Evolutionary conservation across 53 echinoderm and acorn worm species (phyloP).

Genomic region (Apostichopus leukothele): DNA sequence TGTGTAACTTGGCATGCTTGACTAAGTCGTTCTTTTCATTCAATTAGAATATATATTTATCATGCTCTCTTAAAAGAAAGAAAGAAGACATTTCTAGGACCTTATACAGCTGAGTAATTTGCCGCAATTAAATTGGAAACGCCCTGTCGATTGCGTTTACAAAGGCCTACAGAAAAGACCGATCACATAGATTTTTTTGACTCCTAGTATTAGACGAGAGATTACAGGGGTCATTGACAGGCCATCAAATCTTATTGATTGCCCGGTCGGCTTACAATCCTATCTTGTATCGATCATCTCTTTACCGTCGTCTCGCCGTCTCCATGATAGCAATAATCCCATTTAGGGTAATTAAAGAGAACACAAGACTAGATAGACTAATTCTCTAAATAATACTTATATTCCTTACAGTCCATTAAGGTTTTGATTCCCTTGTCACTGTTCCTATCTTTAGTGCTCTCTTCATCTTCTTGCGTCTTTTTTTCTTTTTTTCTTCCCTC

Average conservation of each 20-base stretch:
- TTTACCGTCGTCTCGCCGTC: slow-evolving; percentile 31
- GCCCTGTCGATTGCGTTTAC: slow-evolving; percentile 21
- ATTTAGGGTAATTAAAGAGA: slow-evolving; percentile 28
- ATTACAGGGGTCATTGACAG: slow-evolving; percentile 31
- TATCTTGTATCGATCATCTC: slow-evolving; percentile 24
- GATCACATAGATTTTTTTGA: neutral
- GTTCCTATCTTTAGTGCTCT: no score
- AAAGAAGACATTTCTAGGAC: no score
- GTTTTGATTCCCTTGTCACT: slow-evolving; percentile 12
- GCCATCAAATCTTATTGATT: neutral
- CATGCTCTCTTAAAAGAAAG: no score
- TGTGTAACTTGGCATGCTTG: no score
- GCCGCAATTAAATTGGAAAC: slow-evolving; percentile 32
- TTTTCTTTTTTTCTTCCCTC: neutral
- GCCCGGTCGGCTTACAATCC: neutral
- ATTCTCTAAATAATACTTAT: slow-evolving; percentile 9
- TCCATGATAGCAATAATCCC: slow-evolving; percentile 38
- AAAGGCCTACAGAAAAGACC: neutral
- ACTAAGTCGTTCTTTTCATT: no score
- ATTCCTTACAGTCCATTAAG: slow-evolving; percentile 31
- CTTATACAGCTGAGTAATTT: neutral
- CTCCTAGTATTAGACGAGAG: slow-evolving; percentile 24
- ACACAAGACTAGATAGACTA: neutral
- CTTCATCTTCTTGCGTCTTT: no score
- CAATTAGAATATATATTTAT: no score